These are phyloP conservation scores for Noctua janthe DNA, from an alignment of 2,888 invertebrate genomes.

Conservation along the genomic window DNA sequence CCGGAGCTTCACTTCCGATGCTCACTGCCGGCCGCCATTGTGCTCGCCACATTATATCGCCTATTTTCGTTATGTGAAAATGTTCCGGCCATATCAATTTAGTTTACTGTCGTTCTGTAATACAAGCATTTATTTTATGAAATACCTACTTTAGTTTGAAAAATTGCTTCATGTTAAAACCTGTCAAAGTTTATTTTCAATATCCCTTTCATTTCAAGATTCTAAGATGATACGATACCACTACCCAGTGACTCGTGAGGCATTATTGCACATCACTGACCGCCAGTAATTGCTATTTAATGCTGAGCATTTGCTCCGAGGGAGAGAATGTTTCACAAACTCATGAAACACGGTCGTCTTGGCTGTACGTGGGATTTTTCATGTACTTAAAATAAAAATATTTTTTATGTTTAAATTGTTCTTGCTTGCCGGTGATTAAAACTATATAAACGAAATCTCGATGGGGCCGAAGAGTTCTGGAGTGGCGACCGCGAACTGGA, in stretches of 20 bases:
- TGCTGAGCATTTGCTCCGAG: conserved; percentile 10
- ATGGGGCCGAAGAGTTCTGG: too few relatives aligned
- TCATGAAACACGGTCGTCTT: background rate
- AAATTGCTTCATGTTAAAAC: background rate
- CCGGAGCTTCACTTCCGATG: conserved; percentile 45
- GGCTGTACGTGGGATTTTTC: background rate
- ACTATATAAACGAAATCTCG: background rate
- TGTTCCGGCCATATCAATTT: conserved; percentile 27
- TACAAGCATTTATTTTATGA: background rate
- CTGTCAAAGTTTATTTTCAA: background rate
- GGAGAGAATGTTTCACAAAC: background rate
- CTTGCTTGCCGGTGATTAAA: background rate
- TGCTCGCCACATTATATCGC: conserved; percentile 43
- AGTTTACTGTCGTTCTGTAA: background rate
- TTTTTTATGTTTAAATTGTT: background rate
- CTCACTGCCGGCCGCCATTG: conserved; percentile 46
- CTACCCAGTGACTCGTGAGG: conserved; percentile 22
- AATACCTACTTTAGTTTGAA: background rate
- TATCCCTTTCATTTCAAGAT: background rate
- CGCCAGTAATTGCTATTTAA: background rate
- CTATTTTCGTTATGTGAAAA: conserved; percentile 58
- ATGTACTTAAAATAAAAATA: background rate
- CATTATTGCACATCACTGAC: conserved; percentile 12
- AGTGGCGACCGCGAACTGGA: too few relatives aligned
- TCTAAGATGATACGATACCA: background rate